Evolutionary conservation across 2,113 vertebrate species (phyloP).

Genomic region (Gasterosteus nipponicus): DNA sequence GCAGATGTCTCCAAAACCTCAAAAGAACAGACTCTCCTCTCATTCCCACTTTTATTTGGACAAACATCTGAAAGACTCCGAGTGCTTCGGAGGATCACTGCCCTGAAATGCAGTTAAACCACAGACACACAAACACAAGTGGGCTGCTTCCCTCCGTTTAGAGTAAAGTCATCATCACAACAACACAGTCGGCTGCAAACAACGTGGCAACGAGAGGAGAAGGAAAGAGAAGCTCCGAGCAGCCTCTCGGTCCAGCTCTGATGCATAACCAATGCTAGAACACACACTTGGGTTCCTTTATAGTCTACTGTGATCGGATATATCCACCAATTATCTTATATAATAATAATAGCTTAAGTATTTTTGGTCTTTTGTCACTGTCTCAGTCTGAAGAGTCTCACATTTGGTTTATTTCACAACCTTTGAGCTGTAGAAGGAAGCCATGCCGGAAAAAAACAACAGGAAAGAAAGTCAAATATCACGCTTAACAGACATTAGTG

Average conservation of each 20-base stretch:
- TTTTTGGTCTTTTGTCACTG: constrained; percentile 22
- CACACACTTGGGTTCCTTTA: not conserved
- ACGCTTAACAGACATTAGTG: constrained; percentile 2
- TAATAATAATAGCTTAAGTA: not conserved
- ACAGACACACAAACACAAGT: constrained; percentile 3
- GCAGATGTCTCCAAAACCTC: constrained; percentile 44
- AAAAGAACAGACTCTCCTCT: constrained; percentile 1
- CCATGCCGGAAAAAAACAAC: constrained; percentile 2
- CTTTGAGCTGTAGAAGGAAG: not conserved
- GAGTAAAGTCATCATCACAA: constrained; percentile 50
- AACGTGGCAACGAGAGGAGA: constrained; percentile 30
- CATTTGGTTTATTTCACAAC: not conserved
- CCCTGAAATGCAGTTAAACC: constrained; percentile 16
- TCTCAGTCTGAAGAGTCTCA: not conserved
- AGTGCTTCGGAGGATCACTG: constrained; percentile 39
- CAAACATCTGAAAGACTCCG: not conserved
- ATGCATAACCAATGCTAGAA: constrained; percentile 41
- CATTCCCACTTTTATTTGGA: not conserved
- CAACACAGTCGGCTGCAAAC: constrained; percentile 32
- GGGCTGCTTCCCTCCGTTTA: constrained; percentile 3
- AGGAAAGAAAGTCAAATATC: not conserved
- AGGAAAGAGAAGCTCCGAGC: constrained; percentile 10
- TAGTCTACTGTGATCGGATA: constrained; percentile 27
- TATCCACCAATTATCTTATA: constrained; percentile 3
- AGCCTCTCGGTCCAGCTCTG: constrained; percentile 18